Conservation (phyloP, 2,113 vertebrate genomes). For the Cygnus buccinator region DNA sequence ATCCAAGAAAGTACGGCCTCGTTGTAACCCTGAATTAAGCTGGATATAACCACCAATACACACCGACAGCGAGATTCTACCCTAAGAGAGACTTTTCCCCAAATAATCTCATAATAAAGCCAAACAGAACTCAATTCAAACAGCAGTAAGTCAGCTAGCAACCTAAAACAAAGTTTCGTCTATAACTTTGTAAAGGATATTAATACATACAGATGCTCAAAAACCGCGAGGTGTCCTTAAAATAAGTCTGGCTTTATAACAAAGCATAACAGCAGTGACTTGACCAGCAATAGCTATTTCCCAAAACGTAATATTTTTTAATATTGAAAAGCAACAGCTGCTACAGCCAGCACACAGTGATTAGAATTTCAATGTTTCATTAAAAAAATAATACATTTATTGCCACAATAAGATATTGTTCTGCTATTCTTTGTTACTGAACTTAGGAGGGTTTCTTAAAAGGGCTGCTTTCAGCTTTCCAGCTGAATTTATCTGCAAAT, state of each 20-base stretch:
- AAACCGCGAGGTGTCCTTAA: not conserved
- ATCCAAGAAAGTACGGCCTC: not conserved
- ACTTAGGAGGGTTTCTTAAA: not conserved
- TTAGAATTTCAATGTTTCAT: slow-evolving; percentile 3
- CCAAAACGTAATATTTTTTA: not conserved
- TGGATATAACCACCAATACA: not conserved
- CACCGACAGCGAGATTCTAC: not conserved
- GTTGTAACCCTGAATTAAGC: not conserved
- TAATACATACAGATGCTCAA: not conserved
- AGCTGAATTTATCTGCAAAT: not conserved
- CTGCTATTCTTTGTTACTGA: not conserved
- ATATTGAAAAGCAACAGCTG: slow-evolving; percentile 46
- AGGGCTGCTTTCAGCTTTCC: not conserved
- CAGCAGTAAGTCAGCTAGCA: not conserved
- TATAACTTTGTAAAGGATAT: not conserved
- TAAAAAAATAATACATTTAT: not conserved
- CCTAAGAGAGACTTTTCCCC: not conserved
- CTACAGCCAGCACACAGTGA: not conserved
- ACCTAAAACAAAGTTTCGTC: not conserved
- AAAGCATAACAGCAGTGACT: not conserved
- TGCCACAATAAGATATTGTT: not conserved
- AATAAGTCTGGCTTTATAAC: not conserved
- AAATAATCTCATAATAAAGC: not conserved
- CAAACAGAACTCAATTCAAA: not conserved
- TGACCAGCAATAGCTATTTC: slow-evolving; percentile 38